These are phyloP conservation scores for Trogon surrucura DNA, from an alignment of 2,113 vertebrate species.

Conservation along the genomic window DNA sequence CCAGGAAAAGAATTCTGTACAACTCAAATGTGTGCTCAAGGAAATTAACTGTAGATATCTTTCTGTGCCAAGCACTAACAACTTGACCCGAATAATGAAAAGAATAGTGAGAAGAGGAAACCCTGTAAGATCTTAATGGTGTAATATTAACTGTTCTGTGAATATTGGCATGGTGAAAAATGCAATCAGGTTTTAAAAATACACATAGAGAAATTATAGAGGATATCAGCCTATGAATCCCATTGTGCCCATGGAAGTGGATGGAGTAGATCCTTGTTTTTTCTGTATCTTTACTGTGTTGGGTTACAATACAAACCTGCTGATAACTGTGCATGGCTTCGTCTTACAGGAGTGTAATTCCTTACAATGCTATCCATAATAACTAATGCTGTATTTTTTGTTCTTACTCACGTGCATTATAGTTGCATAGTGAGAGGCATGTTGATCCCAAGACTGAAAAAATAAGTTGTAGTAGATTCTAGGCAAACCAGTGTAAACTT, in stretches of 20 bases:
- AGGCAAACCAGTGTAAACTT: background rate
- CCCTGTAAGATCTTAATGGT: background rate
- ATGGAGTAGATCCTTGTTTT: background rate
- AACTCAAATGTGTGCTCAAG: background rate
- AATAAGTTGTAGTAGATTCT: background rate
- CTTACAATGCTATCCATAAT: background rate
- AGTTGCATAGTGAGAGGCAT: background rate
- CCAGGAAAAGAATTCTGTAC: background rate
- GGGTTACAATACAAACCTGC: background rate
- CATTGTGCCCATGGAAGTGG: background rate
- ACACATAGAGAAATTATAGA: background rate
- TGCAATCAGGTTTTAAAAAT: background rate
- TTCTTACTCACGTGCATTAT: background rate
- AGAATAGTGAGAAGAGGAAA: background rate
- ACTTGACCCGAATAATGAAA: background rate
- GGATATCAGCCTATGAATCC: background rate
- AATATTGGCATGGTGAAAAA: background rate
- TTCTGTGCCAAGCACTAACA: background rate
- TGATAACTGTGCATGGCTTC: background rate
- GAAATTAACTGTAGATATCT: background rate
- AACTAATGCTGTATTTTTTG: background rate
- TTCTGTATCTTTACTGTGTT: background rate
- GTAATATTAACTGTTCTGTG: background rate
- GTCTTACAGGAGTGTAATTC: background rate
- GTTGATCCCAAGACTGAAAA: background rate